Percentiles rank a stretch among this genome's conserved stretches.
Conservation (phyloP, 2,888 invertebrate species). For the Luperina testacea region DNA sequence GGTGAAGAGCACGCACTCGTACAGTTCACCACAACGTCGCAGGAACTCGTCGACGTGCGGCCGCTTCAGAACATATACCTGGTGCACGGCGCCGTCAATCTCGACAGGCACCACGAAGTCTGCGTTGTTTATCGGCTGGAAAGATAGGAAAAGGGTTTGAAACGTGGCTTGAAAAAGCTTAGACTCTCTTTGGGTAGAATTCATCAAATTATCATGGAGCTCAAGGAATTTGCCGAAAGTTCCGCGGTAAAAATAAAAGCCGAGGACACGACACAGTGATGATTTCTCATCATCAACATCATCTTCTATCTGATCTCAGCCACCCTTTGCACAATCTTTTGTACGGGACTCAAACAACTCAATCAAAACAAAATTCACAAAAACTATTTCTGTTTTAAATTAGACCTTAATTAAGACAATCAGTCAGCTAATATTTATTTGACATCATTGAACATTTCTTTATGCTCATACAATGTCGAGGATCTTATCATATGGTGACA, state of each 20-base stretch:
- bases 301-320: not conserved
- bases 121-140: slow-evolving; percentile 99
- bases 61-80: slow-evolving; percentile 99
- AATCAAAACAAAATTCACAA: not conserved
- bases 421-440: slow-evolving; percentile 8
- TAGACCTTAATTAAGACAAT: not conserved
- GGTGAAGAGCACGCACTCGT: slow-evolving; percentile 99
- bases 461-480: not conserved
- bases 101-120: slow-evolving; percentile 99
- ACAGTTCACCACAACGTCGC: slow-evolving; percentile 98
- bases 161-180: not conserved
- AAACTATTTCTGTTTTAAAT: not conserved
- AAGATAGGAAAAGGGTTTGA: slow-evolving; percentile 54
- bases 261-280: not conserved
- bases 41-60: slow-evolving; percentile 99
- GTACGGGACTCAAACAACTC: not conserved
- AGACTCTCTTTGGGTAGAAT: not conserved
- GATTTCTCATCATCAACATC: not conserved
- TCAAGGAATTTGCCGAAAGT: not conserved
- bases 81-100: slow-evolving; percentile 99
- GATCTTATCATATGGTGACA: slow-evolving; percentile 3
- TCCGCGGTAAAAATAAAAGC: not conserved
- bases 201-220: not conserved
- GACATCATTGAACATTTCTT: not conserved
- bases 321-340: not conserved